phyloP scores from a whole-genome alignment of 2,797 vertebrate species.

The Cephalopachus bancanus region DNA sequence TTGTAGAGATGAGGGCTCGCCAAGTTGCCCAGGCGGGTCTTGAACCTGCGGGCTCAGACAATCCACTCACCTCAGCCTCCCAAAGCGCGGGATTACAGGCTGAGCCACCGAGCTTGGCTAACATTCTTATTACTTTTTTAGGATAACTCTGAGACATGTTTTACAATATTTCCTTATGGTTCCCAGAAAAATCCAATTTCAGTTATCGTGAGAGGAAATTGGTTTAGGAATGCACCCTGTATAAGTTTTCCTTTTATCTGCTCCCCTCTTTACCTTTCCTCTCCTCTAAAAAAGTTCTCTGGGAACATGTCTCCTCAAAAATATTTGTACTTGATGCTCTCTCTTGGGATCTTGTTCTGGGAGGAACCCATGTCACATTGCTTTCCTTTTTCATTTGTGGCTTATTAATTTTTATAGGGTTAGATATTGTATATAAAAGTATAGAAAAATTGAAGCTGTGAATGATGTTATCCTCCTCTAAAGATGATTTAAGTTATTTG shows the following conservation, averaged over 20 bases:
- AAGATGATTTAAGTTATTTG: not conserved
- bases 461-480: not conserved
- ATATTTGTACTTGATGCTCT: not conserved
- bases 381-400: not conserved
- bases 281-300: not conserved
- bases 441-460: not conserved
- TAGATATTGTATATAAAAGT: not conserved
- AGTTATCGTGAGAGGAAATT: not conserved
- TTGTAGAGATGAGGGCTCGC: too few relatives aligned
- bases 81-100: too few relatives aligned
- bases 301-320: not conserved
- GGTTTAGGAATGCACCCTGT: not conserved
- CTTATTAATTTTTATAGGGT: not conserved
- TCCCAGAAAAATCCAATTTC: not conserved
- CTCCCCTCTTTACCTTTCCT: not conserved
- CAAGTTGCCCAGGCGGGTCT: too few relatives aligned
- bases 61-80: too few relatives aligned
- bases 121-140: not conserved
- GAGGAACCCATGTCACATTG: not conserved
- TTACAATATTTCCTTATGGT: not conserved
- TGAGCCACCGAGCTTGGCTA: too few relatives aligned
- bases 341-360: not conserved
- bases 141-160: not conserved
- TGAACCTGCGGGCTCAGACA: too few relatives aligned
- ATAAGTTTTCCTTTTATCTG: not conserved